Conservation (phyloP, 92 coral and sea anemone genomes). For the Bergia puertoricense region DNA sequence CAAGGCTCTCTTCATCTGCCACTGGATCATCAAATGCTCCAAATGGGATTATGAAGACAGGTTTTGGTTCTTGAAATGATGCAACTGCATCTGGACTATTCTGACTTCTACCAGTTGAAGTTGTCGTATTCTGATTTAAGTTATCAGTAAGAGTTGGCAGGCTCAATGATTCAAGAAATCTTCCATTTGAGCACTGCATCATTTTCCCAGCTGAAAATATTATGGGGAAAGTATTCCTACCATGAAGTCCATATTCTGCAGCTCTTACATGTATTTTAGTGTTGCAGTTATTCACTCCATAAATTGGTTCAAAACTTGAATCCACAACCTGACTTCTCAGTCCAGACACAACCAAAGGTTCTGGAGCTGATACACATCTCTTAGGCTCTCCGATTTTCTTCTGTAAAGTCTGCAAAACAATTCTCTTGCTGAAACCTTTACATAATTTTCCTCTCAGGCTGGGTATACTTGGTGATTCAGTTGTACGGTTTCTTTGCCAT, state of each 20-base stretch:
- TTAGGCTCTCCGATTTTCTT: conserved; percentile 7
- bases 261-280: neutral
- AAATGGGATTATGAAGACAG: conserved; percentile 80
- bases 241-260: neutral
- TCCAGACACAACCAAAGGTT: conserved; percentile 63
- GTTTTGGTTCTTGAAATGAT: conserved; percentile 34
- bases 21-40: conserved; percentile 89
- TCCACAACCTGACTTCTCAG: conserved; percentile 41
- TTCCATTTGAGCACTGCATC: conserved; percentile 5
- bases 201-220: conserved; percentile 24
- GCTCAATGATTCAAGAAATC: conserved; percentile 14
- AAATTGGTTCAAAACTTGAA: conserved; percentile 53
- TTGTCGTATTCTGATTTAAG: neutral
- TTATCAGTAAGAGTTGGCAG: conserved; percentile 10
- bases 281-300: conserved; percentile 47
- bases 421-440: conserved; percentile 70
- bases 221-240: conserved; percentile 54
- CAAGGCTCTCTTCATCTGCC: conserved; percentile 30
- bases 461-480: neutral
- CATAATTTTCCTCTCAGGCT: conserved; percentile 54
- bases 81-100: neutral
- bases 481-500: conserved; percentile 15
- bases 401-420: conserved; percentile 35
- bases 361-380: conserved; percentile 52
- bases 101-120: conserved; percentile 8